A percentile compares a stretch with the other conserved stretches of the same genome.
Evolutionary conservation across 2,797 vertebrate species (phyloP).

Genomic region (Acomys russatus): DNA sequence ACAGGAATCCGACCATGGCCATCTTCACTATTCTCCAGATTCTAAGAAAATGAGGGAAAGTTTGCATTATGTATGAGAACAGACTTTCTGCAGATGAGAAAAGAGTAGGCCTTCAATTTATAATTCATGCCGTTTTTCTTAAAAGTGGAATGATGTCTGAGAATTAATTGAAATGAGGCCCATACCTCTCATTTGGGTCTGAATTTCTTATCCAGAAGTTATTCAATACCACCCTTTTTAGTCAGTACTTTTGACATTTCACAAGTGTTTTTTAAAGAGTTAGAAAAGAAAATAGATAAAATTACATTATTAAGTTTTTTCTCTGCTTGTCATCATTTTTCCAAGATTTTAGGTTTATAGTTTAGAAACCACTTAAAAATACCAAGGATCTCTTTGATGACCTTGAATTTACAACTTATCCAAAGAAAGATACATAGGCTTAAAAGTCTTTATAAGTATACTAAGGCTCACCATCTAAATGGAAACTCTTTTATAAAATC

Average conservation of each 20-base stretch:
- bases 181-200: not conserved
- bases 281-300: conserved; percentile 19
- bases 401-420: not conserved
- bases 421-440: not conserved
- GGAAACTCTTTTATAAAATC: not conserved
- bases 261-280: not conserved
- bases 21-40: not conserved
- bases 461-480: not conserved
- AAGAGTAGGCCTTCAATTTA: not conserved
- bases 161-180: conserved; percentile 31
- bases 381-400: not conserved
- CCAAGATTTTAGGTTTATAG: not conserved
- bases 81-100: not conserved
- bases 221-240: not conserved
- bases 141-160: conserved; percentile 7
- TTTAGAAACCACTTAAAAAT: conserved; percentile 45
- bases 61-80: not conserved
- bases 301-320: not conserved
- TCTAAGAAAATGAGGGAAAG: conserved; percentile 14
- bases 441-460: not conserved
- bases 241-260: not conserved
- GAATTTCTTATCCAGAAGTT: conserved; percentile 9
- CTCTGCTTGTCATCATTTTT: not conserved
- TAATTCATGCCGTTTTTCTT: not conserved
- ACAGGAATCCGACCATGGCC: not conserved